Evolutionary conservation across 2,888 invertebrate genomes (phyloP).

Genomic region (Drosophila formosana): DNA sequence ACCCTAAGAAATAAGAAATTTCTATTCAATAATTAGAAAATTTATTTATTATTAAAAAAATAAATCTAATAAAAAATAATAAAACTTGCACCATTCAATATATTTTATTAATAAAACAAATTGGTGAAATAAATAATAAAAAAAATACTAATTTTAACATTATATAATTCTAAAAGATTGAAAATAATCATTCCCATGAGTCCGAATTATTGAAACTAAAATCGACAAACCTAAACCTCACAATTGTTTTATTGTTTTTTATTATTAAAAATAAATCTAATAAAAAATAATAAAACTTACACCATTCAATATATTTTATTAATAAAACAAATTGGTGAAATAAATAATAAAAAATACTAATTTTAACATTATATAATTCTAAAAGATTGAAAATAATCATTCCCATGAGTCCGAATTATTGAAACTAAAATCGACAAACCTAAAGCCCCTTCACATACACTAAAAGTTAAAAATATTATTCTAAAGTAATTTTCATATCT

Average conservation of each 20-base stretch:
- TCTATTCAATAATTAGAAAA: conserved; percentile 40
- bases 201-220: conserved; percentile 86
- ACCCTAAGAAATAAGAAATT: conserved; percentile 82
- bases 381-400: conserved; percentile 88
- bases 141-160: conserved; percentile 87
- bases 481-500: conserved; percentile 83
- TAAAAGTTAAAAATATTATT: conserved; percentile 68
- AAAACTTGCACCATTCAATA: conserved; percentile 86
- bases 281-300: conserved; percentile 63
- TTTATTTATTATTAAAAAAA: too few species aligned
- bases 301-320: conserved; percentile 86
- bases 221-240: conserved; percentile 87
- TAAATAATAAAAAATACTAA: conserved; percentile 85
- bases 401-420: conserved; percentile 86
- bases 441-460: too few species aligned
- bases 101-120: conserved; percentile 86
- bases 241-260: too few species aligned
- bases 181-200: conserved; percentile 89
- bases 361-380: conserved; percentile 87
- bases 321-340: conserved; percentile 86
- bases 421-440: conserved; percentile 88
- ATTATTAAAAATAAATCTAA: too few species aligned
- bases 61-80: too few species aligned
- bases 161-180: conserved; percentile 87
- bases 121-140: conserved; percentile 86